Evolutionary conservation across 2,888 invertebrate genomes (phyloP).

Genomic region (Oegoconia quadripuncta): DNA sequence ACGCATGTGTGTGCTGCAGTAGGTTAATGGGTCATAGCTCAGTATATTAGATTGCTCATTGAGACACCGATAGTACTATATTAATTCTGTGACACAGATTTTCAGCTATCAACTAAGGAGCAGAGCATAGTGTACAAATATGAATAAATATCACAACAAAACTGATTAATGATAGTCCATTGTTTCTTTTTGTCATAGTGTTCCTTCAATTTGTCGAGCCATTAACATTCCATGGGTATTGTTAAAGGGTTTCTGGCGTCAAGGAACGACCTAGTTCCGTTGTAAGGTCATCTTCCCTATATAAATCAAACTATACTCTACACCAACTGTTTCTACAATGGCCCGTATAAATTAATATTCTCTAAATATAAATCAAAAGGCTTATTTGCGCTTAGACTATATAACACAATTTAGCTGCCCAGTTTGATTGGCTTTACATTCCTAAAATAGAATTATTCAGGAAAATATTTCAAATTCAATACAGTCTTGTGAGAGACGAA

Average conservation of each 20-base stretch:
- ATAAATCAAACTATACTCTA: constrained; percentile 10
- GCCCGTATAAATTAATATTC: not conserved
- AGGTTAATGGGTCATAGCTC: no score
- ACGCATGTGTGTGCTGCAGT: no score
- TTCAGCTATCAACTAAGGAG: no score
- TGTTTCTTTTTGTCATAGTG: constrained; percentile 17
- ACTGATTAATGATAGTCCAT: constrained; percentile 7
- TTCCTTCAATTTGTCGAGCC: constrained; percentile 29
- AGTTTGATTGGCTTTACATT: no score
- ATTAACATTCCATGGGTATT: constrained; percentile 40
- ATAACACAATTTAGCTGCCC: no score
- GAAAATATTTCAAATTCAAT: no score
- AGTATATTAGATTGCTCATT: no score
- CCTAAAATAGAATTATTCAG: no score
- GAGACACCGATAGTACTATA: no score
- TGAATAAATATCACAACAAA: not conserved
- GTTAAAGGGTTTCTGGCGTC: constrained; percentile 31
- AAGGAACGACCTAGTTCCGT: constrained; percentile 36
- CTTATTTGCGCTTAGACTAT: not conserved
- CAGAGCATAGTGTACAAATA: not conserved
- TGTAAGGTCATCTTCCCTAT: constrained; percentile 27
- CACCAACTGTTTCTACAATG: constrained; percentile 1
- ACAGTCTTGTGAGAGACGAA: no score
- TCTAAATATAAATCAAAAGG: not conserved
- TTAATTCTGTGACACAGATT: no score